These are phyloP conservation scores for Drosophila persimilis DNA, from an alignment of 1,140 invertebrate species.

Conservation along the genomic window DNA sequence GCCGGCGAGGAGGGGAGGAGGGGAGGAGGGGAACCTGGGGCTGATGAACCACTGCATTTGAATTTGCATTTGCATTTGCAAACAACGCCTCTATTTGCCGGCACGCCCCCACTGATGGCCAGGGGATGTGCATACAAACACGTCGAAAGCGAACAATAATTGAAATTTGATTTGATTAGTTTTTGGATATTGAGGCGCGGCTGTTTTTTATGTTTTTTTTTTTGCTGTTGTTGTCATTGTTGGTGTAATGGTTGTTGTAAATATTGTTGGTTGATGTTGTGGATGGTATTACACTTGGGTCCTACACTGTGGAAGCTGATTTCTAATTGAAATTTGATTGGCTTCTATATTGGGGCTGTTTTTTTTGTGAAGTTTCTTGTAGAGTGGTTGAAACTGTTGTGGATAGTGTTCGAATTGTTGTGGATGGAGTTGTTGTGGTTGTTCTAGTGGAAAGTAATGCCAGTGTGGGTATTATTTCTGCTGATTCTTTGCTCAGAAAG, in stretches of 20 bases:
- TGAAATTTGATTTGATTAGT: conserved; percentile 82
- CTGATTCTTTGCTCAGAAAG: no score
- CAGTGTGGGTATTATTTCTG: no score
- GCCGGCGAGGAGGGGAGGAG: not conserved
- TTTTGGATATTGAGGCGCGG: conserved; percentile 52
- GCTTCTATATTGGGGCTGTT: no score
- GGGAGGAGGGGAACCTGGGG: not conserved
- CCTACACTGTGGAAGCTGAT: no score
- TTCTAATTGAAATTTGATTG: no score
- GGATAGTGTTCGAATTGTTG: no score
- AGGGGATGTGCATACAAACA: not conserved
- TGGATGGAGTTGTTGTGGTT: no score
- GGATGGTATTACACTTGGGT: not conserved
- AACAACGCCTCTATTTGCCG: conserved; percentile 21
- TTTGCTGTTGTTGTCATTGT: conserved; percentile 11
- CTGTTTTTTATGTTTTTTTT: no score
- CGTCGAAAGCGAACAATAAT: conserved; percentile 57
- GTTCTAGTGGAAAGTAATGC: no score
- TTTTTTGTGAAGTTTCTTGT: no score
- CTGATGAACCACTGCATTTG: conserved; percentile 14
- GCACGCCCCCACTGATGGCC: conserved; percentile 49
- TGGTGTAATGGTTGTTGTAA: conserved; percentile 32
- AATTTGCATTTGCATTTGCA: conserved; percentile 57
- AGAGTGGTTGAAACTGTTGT: no score
- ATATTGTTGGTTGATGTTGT: conserved; percentile 12